Base-by-base conservation (phyloP, 2,113 vertebrate genomes). In the Phainopepla nitens region DNA sequence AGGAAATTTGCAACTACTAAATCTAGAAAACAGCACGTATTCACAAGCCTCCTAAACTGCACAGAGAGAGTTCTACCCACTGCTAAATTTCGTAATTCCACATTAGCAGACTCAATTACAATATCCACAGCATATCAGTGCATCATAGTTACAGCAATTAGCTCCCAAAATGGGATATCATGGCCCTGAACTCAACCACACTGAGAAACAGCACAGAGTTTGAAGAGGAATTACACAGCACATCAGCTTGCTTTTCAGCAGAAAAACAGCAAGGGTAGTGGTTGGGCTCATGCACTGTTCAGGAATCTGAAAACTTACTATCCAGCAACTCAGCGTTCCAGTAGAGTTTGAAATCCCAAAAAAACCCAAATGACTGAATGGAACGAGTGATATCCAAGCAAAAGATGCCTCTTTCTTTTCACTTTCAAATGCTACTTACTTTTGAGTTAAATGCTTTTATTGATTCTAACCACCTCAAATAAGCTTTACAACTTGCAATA, bases 361-460 rank as follows among this genome's bases (percentile, higher is more conserved):
- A 49, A 39, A 91, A 64, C 4, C 27, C 39, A 64, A 78, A 54
- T 31, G 1, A 87, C 54, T 42, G 58, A 57, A 69, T 20, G 23
- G 41, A 86, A 85, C 65, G 15, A 94, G 36, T 87, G 82, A 90
- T 61, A 51, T 21, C 15, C 22, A 51, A 56, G 17, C 21, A 80
- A 66, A 91, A 87, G 50, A 47, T 31, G 41, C 31, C 31, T 89
- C 71, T 72, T 94, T 69, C 88, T 95, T 47, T 41, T 54, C 84
- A 13, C 69, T 87, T 84, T 87, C 33, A 93, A 93, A 68, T 25
- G 57, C 15, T 94, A n/a, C 62, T 92, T 94, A 49, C 87, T 96
- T 70, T 62, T 78, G 68, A 94, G 70, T 88, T 96, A 94, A 97
- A 95, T 84, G 87, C 33, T 96, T 95, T 91, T 95, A 96, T 96